Evolutionary conservation across 1,140 invertebrate genomes (phyloP).

Genomic region (Bombus superbus): DNA sequence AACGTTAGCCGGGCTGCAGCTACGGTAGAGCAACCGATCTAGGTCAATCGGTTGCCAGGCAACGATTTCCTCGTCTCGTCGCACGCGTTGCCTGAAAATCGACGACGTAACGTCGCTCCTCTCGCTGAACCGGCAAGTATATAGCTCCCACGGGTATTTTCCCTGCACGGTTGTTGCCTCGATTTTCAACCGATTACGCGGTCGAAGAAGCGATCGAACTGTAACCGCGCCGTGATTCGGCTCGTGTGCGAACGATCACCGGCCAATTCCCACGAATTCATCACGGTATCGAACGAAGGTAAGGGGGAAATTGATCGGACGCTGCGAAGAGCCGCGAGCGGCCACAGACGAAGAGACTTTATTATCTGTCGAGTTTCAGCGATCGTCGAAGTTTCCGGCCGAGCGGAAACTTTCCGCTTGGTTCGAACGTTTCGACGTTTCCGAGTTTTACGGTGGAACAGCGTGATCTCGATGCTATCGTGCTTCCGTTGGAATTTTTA

Average conservation of each 20-base stretch:
- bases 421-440: too few species aligned
- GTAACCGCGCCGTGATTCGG: neutral
- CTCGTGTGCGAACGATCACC: neutral
- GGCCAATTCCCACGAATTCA: neutral
- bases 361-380: too few species aligned
- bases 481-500: too few species aligned
- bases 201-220: conserved; percentile 14
- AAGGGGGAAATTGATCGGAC: neutral
- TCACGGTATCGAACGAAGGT: neutral
- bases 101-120: conserved; percentile 25
- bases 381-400: too few species aligned
- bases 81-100: conserved; percentile 61
- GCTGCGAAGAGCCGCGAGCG: too few species aligned
- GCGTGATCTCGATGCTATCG: too few species aligned
- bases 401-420: too few species aligned
- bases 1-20: conserved; percentile 48
- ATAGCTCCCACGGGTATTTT: neutral
- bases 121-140: conserved; percentile 22
- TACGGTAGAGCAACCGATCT: conserved; percentile 51
- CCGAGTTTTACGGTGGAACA: too few species aligned
- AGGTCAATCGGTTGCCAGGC: conserved; percentile 71
- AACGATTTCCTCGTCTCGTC: conserved; percentile 58
- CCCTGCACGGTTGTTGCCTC: neutral
- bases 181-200: conserved; percentile 35
- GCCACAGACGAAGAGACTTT: too few species aligned